Evolutionary conservation across 2,888 invertebrate species (phyloP), one percentile per base, ranked within the genome.

Genomic region (Campoplex capitator): DNA sequence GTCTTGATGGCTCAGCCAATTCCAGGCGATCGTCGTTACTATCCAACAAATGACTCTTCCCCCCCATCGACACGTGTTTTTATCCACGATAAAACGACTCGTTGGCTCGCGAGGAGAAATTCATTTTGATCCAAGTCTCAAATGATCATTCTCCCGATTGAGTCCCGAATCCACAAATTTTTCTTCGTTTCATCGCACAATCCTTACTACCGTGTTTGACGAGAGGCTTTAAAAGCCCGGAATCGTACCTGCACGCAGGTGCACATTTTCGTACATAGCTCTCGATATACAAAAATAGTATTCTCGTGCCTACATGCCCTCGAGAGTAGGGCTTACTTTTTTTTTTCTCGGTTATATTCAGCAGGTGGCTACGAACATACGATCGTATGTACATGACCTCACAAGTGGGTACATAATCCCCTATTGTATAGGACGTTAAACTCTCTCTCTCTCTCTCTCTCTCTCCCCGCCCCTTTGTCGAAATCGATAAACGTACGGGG

Each of bases 331-430:
- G 32, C 51, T 65, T 13, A 28, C n/a, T 42, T 58, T 81, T 77
- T 42, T 58, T 81, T 77, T 35, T 62, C 74, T 79, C 67, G 23
- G 48, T 58, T 54, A 38, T 71, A 38, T 71, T 45, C 79, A 82
- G 82, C 87, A 87, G 87, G 88, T 87, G 88, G 80, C 75, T 68
- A 62, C 75, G 81, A 83, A 62, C 62, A 74, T 80, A 77, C 83
- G 78, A 84, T 82, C 51, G 28, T 67, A 6, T 42, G 32, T 65
- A 38, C 56, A n/a, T 45, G 65, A 65, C 73, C 67, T 68, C 71
- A 76, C 54, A 38, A 54, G 67, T 54, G n/a, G 67, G 51, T 54
- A 54, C 35, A 51, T 48, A 9, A 45, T 71, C 18, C 75, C 35
- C 65, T 79, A 48, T 67, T 76, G 54, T 13, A 74, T 51, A 65